A percentile compares a stretch with the other conserved stretches of the same genome.
Evolutionary conservation across 53 echinoderm and acorn worm species (phyloP).

Genomic region (Mesocentrotus franciscanus): DNA sequence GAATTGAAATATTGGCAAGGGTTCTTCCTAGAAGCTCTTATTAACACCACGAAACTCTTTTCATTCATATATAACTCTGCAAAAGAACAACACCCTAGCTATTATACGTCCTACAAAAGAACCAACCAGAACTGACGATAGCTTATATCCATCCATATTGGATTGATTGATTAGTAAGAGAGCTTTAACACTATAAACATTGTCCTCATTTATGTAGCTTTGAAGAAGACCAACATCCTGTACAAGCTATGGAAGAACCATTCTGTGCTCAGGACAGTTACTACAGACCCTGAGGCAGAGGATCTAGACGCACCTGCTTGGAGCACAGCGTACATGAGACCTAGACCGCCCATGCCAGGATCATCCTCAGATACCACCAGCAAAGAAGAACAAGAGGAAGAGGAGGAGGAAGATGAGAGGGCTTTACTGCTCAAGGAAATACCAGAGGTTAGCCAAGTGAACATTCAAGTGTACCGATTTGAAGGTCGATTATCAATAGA

Average conservation of each 20-base stretch:
- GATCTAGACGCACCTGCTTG: constrained; percentile 62
- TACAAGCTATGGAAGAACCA: constrained; percentile 35
- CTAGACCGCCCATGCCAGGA: background rate
- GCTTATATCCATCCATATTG: background rate
- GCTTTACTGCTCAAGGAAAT: background rate
- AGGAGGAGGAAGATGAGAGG: constrained; percentile 43
- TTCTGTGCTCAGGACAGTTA: constrained; percentile 15
- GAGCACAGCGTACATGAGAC: constrained; percentile 65
- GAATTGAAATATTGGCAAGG: too few species aligned
- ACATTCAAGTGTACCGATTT: too few species aligned
- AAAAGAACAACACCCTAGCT: too few species aligned
- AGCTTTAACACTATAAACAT: background rate
- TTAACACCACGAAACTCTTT: too few species aligned
- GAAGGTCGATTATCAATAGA: too few species aligned
- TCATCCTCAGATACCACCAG: constrained; percentile 22
- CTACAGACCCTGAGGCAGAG: constrained; percentile 38
- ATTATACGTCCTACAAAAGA: background rate
- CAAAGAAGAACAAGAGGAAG: background rate
- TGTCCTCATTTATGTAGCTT: background rate
- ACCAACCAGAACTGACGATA: background rate
- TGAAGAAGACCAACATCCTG: constrained; percentile 3
- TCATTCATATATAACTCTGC: too few species aligned
- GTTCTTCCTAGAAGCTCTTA: too few species aligned
- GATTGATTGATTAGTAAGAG: too few species aligned
- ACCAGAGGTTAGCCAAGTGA: constrained; percentile 41